Evolutionary conservation across 2,797 vertebrate species (phyloP).

Genomic region (Antrozous pallidus): DNA sequence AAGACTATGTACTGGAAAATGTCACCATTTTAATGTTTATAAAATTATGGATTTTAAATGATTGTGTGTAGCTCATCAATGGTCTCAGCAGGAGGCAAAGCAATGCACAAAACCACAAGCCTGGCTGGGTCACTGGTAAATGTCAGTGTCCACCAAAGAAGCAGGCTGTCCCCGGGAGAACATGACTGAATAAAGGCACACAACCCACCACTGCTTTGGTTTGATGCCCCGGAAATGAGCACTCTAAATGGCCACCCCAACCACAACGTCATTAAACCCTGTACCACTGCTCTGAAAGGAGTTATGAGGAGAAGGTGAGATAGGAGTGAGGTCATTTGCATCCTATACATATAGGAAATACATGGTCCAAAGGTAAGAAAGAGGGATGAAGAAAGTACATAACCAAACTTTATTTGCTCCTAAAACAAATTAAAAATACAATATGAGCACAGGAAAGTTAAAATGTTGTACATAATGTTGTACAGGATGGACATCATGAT

Average conservation of each 20-base stretch:
- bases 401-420: background rate
- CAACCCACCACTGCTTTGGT: background rate
- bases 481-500: background rate
- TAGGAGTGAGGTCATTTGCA: background rate
- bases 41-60: slow-evolving; percentile 42
- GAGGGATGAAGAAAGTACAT: background rate
- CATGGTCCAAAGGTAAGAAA: background rate
- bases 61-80: slow-evolving; percentile 40
- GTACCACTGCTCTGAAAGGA: slow-evolving; percentile 20
- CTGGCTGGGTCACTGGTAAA: slow-evolving; percentile 42
- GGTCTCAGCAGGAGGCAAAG: slow-evolving; percentile 61
- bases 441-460: background rate
- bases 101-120: slow-evolving; percentile 39
- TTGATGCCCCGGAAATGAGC: slow-evolving; percentile 31
- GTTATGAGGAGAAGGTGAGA: background rate
- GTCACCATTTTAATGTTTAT: slow-evolving; percentile 34
- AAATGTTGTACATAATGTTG: background rate
- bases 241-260: background rate
- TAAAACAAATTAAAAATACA: background rate
- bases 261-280: slow-evolving; percentile 24
- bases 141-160: slow-evolving; percentile 15
- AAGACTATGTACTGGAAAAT: slow-evolving; percentile 56
- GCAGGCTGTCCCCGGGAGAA: background rate
- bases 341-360: background rate
- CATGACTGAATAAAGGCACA: slow-evolving; percentile 17